phyloP scores from a whole-genome alignment of 2,113 vertebrate species.

The Guaruba guarouba region DNA sequence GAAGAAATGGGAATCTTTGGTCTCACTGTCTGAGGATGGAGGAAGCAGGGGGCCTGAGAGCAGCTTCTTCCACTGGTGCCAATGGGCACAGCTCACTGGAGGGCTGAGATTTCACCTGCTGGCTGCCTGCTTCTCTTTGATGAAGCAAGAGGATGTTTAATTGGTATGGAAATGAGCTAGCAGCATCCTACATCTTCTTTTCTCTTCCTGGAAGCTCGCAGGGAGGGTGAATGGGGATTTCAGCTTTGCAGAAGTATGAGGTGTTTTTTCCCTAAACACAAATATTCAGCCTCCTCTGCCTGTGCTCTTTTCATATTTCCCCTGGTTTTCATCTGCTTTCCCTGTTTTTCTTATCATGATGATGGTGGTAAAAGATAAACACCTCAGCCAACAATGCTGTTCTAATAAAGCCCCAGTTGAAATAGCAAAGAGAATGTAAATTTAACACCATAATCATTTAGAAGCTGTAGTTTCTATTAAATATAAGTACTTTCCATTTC shows the following conservation, averaged over 20 bases:
- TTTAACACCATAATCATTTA: conserved; percentile 5
- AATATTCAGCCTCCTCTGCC: neutral
- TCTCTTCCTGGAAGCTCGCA: neutral
- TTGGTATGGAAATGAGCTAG: conserved; percentile 16
- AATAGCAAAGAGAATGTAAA: conserved; percentile 25
- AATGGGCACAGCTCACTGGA: neutral
- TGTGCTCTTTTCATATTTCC: neutral
- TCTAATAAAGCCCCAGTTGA: conserved; percentile 21
- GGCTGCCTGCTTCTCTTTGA: neutral
- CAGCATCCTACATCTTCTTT: neutral
- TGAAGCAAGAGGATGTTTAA: neutral
- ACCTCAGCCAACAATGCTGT: neutral
- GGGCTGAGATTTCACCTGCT: neutral
- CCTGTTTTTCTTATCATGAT: neutral
- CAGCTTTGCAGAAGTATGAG: conserved; percentile 13
- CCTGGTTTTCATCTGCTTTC: neutral
- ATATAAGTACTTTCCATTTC: neutral
- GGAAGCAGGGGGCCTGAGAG: neutral
- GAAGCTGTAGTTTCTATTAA: conserved; percentile 25
- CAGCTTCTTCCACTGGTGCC: neutral
- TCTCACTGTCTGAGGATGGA: neutral
- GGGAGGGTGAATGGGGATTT: neutral
- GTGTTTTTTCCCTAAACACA: neutral
- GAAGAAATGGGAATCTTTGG: neutral
- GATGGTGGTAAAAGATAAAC: neutral